Evolutionary conservation across 2,797 vertebrate species (phyloP).

Genomic region (Thalassophryne amazonica): DNA sequence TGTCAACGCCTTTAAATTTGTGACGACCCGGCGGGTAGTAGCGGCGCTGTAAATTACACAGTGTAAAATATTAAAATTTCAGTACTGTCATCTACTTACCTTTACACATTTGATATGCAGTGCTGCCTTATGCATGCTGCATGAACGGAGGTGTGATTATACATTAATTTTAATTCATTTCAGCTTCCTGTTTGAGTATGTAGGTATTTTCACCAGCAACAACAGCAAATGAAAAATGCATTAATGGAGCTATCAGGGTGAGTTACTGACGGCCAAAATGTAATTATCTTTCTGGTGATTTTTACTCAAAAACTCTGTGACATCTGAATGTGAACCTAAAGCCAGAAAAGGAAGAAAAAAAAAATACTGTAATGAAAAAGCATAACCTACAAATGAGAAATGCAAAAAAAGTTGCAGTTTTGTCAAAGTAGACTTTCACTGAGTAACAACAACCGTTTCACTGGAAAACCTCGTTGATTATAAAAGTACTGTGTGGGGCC

Average conservation of each 20-base stretch:
- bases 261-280: no score
- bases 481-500: no score
- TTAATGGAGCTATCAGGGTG: background rate
- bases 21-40: conserved; percentile 39
- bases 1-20: conserved; percentile 27
- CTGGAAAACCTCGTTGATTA: no score
- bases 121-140: conserved; percentile 12
- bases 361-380: no score
- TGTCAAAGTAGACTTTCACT: no score
- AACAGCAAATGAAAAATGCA: background rate
- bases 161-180: background rate
- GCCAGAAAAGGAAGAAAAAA: no score
- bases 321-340: no score
- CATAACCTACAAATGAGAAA: no score
- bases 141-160: conserved; percentile 23
- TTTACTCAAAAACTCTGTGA: no score
- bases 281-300: no score
- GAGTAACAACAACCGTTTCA: no score
- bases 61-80: conserved; percentile 58
- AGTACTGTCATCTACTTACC: conserved; percentile 48
- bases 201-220: background rate
- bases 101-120: conserved; percentile 33
- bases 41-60: conserved; percentile 63
- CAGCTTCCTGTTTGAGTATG: background rate
- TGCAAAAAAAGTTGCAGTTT: no score